A percentile compares a stretch with the other conserved stretches of the same genome.
These are phyloP conservation scores for Eupithecia abbreviata DNA, from an alignment of 2,888 invertebrate genomes.

Conservation along the genomic window DNA sequence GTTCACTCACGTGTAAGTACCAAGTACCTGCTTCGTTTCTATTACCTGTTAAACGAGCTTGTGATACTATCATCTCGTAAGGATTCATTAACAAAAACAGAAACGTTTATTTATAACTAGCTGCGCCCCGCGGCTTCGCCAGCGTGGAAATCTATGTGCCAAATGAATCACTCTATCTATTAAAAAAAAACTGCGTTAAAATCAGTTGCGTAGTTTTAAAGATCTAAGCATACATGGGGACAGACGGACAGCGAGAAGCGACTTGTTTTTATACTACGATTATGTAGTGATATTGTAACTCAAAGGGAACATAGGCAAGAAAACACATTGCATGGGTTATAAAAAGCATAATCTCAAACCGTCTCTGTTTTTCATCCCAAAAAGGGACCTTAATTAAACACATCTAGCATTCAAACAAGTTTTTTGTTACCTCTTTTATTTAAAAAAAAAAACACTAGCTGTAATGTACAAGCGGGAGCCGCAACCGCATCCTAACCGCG, in stretches of 20 bases:
- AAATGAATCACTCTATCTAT: no score
- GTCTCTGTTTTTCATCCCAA: neutral
- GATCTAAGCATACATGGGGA: no score
- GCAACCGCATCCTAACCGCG: no score
- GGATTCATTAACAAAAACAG: neutral
- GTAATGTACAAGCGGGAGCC: neutral
- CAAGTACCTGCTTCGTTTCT: constrained; percentile 36
- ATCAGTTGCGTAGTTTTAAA: no score
- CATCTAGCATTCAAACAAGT: neutral
- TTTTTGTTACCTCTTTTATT: neutral
- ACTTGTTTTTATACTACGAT: no score
- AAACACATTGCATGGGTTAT: neutral
- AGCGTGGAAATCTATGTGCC: no score
- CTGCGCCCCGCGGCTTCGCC: no score
- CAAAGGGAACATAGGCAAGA: neutral
- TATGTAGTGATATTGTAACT: neutral
- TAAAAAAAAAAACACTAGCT: neutral
- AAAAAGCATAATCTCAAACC: no score
- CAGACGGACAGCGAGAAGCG: no score
- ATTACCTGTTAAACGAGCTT: neutral
- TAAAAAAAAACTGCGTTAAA: no score
- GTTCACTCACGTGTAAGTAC: constrained; percentile 67
- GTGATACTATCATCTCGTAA: neutral
- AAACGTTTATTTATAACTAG: neutral
- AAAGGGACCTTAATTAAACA: neutral